Evolutionary conservation across 1,140 invertebrate genomes (phyloP).

Genomic region (Ceratina japonica): DNA sequence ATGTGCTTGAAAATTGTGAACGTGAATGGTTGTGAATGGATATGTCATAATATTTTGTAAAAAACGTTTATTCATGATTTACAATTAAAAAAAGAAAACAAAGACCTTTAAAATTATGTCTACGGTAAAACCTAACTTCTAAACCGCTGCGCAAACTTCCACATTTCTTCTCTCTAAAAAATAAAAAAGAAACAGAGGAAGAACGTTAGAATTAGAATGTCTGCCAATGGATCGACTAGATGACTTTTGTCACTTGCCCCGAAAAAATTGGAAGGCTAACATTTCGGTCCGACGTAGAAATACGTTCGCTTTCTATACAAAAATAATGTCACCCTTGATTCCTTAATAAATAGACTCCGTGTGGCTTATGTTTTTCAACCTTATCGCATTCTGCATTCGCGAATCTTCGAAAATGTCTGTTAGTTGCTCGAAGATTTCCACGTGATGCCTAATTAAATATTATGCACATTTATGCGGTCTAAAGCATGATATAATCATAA

Average conservation of each 20-base stretch:
- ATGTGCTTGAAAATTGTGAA: not conserved
- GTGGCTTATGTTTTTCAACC: not conserved
- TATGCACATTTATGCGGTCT: conserved; percentile 38
- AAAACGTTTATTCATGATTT: conserved; percentile 68
- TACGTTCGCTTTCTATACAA: conserved; percentile 10
- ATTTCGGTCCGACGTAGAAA: not conserved
- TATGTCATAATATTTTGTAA: conserved; percentile 36
- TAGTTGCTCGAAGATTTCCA: not conserved
- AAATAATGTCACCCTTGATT: not conserved
- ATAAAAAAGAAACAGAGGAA: not conserved
- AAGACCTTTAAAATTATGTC: conserved; percentile 45
- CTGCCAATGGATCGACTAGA: conserved; percentile 40
- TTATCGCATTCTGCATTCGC: not conserved
- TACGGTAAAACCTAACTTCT: conserved; percentile 52
- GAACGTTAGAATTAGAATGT: conserved; percentile 21
- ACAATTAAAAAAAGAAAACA: conserved; percentile 63
- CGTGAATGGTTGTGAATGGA: not conserved
- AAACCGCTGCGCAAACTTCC: conserved; percentile 19
- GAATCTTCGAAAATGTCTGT: not conserved
- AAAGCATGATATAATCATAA: not conserved
- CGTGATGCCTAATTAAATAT: conserved; percentile 39
- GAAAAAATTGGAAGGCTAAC: not conserved
- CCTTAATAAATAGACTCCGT: not conserved
- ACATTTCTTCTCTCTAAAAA: not conserved
- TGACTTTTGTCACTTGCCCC: conserved; percentile 5